Evolutionary conservation across 2,888 invertebrate species (phyloP), one percentile per base, ranked within the genome.

Genomic region (Ceramica pisi): DNA sequence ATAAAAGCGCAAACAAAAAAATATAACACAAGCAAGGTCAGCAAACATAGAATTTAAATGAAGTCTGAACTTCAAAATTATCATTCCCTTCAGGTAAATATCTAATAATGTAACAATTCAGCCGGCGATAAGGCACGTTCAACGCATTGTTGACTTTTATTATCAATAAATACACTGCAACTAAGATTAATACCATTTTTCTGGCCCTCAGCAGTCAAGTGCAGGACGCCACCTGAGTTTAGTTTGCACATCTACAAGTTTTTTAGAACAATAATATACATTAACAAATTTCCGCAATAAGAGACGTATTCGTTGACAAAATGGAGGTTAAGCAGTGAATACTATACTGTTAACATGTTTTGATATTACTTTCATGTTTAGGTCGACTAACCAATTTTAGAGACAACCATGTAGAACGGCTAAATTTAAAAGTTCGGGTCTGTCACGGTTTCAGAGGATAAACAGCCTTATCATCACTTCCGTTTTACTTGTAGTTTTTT

Each of bases 41-140:
- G 41, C 50, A 50, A 61, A 50, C 48, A 19, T 60, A 21, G 0
- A 50, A 41, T 46, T 75, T 51, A 23, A 44, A 57, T 70, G 19
- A 51, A 14, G 69, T 61, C 6, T 9, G 6, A 69, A 75, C 50
- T 51, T 69, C n/a, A 48, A 44, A 71, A 44, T 44, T 46, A 75
- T 75, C 48, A 63, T 57, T 56, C 55, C 60, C 51, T 69, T 26
- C 35, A 66, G 41, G 50, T 59, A 61, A 64, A 61, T 75, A 76
- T 68, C 21, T n/a, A 51, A 61, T 71, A 71, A 61, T 48, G 44
- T 68, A 61, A 51, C 55, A 61, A 63, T 63, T 46, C 35, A 66
- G 26, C 19, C 19, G 23, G 7, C 61, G 79, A 82, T 82, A 76
- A 80, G 71, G 80, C 81, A 81, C 80, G 78, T 23, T 66, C 66